These are phyloP conservation scores for Megaceryle maxima DNA, from an alignment of 2,113 vertebrate genomes.

Conservation along the genomic window DNA sequence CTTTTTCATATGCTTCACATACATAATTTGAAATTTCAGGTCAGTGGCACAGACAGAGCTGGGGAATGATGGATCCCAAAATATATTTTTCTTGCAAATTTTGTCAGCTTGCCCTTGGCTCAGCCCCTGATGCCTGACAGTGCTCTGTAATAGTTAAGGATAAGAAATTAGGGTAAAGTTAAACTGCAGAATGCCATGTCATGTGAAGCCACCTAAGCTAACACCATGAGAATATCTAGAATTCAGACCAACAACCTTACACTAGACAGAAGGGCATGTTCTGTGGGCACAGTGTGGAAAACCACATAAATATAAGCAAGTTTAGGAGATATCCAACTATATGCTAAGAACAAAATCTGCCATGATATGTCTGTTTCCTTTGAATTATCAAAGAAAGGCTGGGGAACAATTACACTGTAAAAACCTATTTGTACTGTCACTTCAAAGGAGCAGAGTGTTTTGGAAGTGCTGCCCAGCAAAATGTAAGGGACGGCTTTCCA, in stretches of 20 bases:
- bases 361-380: neutral
- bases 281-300: neutral
- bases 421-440: neutral
- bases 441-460: neutral
- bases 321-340: neutral
- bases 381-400: neutral
- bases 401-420: neutral
- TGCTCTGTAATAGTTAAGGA: neutral
- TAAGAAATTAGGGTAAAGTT: neutral
- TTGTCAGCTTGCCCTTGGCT: neutral
- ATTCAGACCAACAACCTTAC: neutral
- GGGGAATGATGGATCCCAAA: neutral
- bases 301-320: neutral
- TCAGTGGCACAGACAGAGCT: neutral
- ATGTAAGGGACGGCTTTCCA: neutral
- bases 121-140: neutral
- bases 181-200: neutral
- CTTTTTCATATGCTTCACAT: neutral
- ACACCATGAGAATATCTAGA: neutral
- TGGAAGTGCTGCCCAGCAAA: neutral
- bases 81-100: neutral
- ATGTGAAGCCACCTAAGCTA: neutral
- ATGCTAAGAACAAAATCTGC: neutral
- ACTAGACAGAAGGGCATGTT: neutral
- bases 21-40: neutral